Conservation (phyloP, 2,113 vertebrate species). For the Gobio gobio region DNA sequence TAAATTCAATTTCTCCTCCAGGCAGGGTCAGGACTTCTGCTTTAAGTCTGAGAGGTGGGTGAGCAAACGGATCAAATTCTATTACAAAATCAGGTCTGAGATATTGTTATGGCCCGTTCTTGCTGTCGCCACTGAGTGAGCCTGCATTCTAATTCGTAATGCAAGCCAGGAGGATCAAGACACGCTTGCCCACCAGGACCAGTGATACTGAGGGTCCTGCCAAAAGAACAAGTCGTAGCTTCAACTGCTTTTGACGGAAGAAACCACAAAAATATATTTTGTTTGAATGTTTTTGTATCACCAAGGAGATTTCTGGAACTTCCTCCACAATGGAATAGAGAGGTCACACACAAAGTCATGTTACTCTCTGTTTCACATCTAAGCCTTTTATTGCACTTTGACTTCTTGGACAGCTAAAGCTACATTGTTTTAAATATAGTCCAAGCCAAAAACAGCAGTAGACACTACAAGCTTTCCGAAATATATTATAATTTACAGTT, state of each 20-base stretch:
- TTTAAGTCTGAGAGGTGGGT: slow-evolving; percentile 55
- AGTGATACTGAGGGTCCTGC: not conserved
- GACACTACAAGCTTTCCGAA: not conserved
- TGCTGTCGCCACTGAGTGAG: slow-evolving; percentile 70
- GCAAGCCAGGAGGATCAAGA: slow-evolving; percentile 48
- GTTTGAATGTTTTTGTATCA: slow-evolving; percentile 29
- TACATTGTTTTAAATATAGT: slow-evolving; percentile 60
- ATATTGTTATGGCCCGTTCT: slow-evolving; percentile 65
- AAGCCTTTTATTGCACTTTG: slow-evolving; percentile 28
- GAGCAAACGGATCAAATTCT: slow-evolving; percentile 64
- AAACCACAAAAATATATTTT: slow-evolving; percentile 35
- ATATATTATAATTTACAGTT: not conserved
- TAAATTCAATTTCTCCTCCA: slow-evolving; percentile 65
- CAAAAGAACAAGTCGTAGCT: slow-evolving; percentile 29
- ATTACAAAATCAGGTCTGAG: slow-evolving; percentile 69
- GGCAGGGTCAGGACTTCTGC: slow-evolving; percentile 62
- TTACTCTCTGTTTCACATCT: slow-evolving; percentile 10
- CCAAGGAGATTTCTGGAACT: slow-evolving; percentile 31
- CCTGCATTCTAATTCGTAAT: slow-evolving; percentile 72
- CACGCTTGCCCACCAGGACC: slow-evolving; percentile 15
- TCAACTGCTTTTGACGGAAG: slow-evolving; percentile 39
- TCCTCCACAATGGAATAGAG: slow-evolving; percentile 18
- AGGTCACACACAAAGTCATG: slow-evolving; percentile 19
- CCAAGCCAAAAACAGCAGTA: slow-evolving; percentile 63
- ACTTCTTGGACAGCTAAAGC: slow-evolving; percentile 64